Evolutionary conservation across 2,797 vertebrate species (phyloP).

Genomic region (Cryptoprocta ferox): DNA sequence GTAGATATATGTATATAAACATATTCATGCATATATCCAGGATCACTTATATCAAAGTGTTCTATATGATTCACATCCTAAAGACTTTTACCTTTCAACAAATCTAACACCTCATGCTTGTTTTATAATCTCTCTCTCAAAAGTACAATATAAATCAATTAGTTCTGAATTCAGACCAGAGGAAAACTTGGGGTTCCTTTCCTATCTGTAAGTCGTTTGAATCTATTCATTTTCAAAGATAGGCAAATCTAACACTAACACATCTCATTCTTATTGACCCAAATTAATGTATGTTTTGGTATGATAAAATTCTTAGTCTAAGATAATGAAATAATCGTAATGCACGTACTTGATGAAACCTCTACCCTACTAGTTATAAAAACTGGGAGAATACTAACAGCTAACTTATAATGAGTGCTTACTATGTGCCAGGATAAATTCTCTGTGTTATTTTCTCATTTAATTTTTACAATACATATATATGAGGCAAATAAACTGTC

Average conservation of each 20-base stretch:
- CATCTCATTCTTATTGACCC: background rate
- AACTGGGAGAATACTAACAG: conserved; percentile 5
- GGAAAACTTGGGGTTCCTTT: background rate
- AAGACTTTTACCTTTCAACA: conserved; percentile 26
- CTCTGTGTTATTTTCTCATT: background rate
- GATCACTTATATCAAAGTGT: background rate
- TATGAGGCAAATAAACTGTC: background rate
- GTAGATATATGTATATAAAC: background rate
- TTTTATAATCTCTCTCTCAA: background rate
- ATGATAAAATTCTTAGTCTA: conserved; percentile 36
- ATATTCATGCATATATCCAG: background rate
- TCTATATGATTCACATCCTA: background rate
- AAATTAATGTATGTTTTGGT: conserved; percentile 15
- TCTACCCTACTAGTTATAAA: conserved; percentile 17
- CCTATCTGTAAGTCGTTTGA: background rate
- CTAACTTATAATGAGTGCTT: conserved; percentile 1
- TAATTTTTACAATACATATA: background rate
- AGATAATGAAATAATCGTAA: background rate
- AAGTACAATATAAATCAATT: background rate
- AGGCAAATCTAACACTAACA: background rate
- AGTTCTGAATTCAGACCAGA: background rate
- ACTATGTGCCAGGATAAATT: background rate
- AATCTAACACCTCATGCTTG: background rate
- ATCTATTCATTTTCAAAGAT: background rate
- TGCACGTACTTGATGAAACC: background rate